These are phyloP conservation scores for Melieria crassipennis DNA, from an alignment of 2,888 invertebrate species.

Conservation along the genomic window DNA sequence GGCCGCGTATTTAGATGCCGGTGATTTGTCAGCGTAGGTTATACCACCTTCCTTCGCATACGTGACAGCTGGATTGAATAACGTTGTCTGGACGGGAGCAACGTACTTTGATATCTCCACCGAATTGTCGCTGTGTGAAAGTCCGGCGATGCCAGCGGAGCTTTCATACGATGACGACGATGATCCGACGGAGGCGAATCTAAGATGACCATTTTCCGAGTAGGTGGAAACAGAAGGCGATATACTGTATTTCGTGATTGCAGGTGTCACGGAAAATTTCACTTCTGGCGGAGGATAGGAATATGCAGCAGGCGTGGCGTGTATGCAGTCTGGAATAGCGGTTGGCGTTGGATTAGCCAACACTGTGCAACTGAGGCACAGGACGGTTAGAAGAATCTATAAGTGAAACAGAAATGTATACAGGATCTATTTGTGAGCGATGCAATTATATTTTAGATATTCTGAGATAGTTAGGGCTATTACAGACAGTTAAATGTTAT, in stretches of 20 bases:
- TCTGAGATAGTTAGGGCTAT: too few species aligned
- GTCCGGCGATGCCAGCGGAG: constrained; percentile 54
- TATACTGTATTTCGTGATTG: constrained; percentile 52
- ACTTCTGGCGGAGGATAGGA: constrained; percentile 69
- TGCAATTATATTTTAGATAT: too few species aligned
- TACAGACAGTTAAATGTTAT: too few species aligned
- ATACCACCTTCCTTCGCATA: constrained; percentile 59
- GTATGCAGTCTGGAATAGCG: constrained; percentile 58
- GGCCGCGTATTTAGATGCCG: constrained; percentile 62
- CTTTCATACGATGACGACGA: constrained; percentile 57
- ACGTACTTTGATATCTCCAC: constrained; percentile 52
- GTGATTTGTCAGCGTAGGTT: constrained; percentile 62
- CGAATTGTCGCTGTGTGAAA: constrained; percentile 48
- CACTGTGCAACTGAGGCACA: constrained; percentile 54
- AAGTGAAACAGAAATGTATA: constrained; percentile 20
- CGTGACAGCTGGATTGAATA: constrained; percentile 57
- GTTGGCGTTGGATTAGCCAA: constrained; percentile 53
- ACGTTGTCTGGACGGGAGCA: constrained; percentile 52
- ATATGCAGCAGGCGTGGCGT: constrained; percentile 66
- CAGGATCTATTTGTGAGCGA: too few species aligned
- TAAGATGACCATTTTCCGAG: constrained; percentile 59
- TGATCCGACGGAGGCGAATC: constrained; percentile 62
- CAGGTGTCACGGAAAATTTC: constrained; percentile 67
- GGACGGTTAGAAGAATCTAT: constrained; percentile 54
- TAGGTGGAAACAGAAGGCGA: constrained; percentile 58